Conservation (phyloP, 2,113 vertebrate species). For the Phaethornis superciliosus region DNA sequence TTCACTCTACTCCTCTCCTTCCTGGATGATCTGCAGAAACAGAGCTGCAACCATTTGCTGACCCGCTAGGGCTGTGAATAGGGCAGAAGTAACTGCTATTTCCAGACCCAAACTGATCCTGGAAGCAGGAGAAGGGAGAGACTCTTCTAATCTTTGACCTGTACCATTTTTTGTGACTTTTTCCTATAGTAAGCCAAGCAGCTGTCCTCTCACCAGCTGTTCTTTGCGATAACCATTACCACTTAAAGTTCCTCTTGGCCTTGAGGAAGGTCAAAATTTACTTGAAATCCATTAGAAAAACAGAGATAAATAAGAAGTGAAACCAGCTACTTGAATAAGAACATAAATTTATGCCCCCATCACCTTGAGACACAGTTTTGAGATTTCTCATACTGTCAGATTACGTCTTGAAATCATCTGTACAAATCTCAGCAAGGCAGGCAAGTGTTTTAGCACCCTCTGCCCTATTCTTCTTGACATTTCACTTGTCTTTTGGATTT, state of each 20-base stretch:
- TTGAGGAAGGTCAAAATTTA: not conserved
- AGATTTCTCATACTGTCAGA: not conserved
- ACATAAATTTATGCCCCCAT: not conserved
- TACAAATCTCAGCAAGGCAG: not conserved
- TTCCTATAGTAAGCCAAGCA: not conserved
- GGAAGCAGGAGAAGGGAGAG: slow-evolving; percentile 1
- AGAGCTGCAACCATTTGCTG: not conserved
- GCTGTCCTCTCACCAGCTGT: not conserved
- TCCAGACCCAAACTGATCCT: not conserved
- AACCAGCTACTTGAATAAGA: not conserved
- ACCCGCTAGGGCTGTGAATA: not conserved
- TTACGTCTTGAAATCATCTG: not conserved
- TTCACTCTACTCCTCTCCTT: not conserved
- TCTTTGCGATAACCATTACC: not conserved
- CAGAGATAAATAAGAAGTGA: not conserved
- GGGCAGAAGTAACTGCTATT: not conserved
- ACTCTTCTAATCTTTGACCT: slow-evolving; percentile 30
- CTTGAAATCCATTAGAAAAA: not conserved
- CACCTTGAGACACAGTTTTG: not conserved
- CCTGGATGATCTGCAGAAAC: not conserved
- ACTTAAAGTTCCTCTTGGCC: not conserved
- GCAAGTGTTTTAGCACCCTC: not conserved
- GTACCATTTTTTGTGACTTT: not conserved
- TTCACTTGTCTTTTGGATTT: not conserved
- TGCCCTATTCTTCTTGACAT: not conserved